These are phyloP conservation scores for Cataglyphis livida DNA, from an alignment of 2,888 invertebrate species.

Conservation along the genomic window DNA sequence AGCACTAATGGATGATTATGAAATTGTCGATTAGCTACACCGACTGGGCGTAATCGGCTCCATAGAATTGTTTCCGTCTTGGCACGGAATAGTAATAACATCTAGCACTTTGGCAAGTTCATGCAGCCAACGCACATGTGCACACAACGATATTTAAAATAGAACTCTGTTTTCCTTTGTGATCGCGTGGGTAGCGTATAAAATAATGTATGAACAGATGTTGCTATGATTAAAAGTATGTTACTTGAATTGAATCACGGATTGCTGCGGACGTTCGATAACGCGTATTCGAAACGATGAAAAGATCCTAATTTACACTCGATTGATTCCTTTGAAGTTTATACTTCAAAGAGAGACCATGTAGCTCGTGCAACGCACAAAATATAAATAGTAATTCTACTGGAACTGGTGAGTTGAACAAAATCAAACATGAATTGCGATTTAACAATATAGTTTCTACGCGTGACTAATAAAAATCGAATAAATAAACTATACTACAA, in stretches of 20 bases:
- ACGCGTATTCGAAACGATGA: slow-evolving; percentile 23
- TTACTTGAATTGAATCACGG: slow-evolving; percentile 20
- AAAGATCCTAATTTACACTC: slow-evolving; percentile 24
- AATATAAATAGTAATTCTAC: slow-evolving; percentile 10
- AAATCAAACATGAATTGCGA: slow-evolving; percentile 1
- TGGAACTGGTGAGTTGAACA: background rate
- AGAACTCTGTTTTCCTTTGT: background rate
- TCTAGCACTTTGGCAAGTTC: slow-evolving; percentile 58
- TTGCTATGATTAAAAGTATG: slow-evolving; percentile 24
- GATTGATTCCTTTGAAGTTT: slow-evolving; percentile 22
- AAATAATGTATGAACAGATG: slow-evolving; percentile 16
- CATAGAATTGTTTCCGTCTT: slow-evolving; percentile 58
- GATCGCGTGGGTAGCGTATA: background rate
- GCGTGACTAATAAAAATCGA: background rate
- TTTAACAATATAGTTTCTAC: slow-evolving; percentile 25
- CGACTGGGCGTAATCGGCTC: slow-evolving; percentile 56
- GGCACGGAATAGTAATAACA: slow-evolving; percentile 50
- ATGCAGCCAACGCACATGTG: background rate
- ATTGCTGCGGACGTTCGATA: slow-evolving; percentile 14
- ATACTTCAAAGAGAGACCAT: background rate
- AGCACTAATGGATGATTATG: slow-evolving; percentile 49
- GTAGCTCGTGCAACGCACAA: slow-evolving; percentile 13
- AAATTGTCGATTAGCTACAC: slow-evolving; percentile 62
- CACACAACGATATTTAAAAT: slow-evolving; percentile 26
- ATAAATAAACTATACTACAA: background rate